Evolutionary conservation across 2,797 vertebrate genomes (phyloP).

Genomic region (Orientallactaga sibirica): DNA sequence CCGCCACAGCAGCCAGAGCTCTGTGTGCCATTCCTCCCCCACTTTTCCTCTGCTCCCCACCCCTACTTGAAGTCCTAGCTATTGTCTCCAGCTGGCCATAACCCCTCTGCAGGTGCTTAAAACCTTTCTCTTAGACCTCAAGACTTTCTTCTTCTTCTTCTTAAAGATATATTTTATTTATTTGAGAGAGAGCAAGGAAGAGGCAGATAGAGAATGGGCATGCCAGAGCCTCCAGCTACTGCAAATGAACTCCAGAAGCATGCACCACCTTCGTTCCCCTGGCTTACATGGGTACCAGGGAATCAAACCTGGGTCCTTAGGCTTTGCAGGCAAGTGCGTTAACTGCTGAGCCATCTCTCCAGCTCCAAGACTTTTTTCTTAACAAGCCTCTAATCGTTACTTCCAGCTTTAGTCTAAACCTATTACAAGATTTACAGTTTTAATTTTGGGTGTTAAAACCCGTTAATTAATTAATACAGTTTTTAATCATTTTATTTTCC

Average conservation of each 20-base stretch:
- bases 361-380: neutral
- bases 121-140: neutral
- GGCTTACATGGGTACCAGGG: no score
- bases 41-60: no score
- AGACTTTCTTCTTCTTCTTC: neutral
- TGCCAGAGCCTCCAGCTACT: no score
- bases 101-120: neutral
- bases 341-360: no score
- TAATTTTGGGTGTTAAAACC: constrained; percentile 68
- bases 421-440: constrained; percentile 45
- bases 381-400: neutral
- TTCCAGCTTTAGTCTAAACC: constrained; percentile 7
- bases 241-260: no score
- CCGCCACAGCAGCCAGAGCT: neutral
- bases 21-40: rapidly evolving
- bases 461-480: constrained; percentile 60
- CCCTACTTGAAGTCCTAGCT: neutral
- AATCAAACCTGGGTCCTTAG: no score
- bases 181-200: no score
- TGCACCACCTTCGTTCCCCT: no score
- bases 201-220: no score
- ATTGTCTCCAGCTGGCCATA: neutral
- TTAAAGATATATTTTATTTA: no score
- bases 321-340: no score
- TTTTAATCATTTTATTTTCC: constrained; percentile 72